Conservation (phyloP, 2,113 vertebrate species). For the Albula glossodonta region DNA sequence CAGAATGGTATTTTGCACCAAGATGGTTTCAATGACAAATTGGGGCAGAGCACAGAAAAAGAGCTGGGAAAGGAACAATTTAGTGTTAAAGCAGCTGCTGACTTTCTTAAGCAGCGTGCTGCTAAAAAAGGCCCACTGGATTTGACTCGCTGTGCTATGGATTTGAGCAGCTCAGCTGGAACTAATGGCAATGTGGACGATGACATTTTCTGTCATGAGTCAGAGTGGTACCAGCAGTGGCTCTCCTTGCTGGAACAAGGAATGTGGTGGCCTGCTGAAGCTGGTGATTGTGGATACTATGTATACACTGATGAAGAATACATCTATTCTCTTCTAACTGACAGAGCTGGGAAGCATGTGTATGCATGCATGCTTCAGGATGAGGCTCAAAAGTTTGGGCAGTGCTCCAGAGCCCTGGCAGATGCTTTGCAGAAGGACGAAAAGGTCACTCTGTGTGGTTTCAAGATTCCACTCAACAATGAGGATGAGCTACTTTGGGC, state of each 20-base stretch:
- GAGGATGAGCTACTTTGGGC: constrained; percentile 72
- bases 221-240: constrained; percentile 88
- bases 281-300: constrained; percentile 88
- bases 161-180: constrained; percentile 64
- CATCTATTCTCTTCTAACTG: constrained; percentile 90
- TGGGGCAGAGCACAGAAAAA: constrained; percentile 40
- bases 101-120: constrained; percentile 68
- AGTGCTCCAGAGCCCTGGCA: constrained; percentile 68
- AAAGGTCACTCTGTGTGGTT: constrained; percentile 81
- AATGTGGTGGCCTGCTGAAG: constrained; percentile 90
- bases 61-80: constrained; percentile 57
- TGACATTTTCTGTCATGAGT: constrained; percentile 67
- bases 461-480: constrained; percentile 79
- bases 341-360: constrained; percentile 82
- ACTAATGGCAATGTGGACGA: constrained; percentile 52
- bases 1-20: constrained; percentile 52
- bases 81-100: constrained; percentile 63
- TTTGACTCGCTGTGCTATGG: constrained; percentile 77
- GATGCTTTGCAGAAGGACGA: constrained; percentile 66
- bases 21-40: constrained; percentile 61
- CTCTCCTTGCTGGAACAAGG: constrained; percentile 84
- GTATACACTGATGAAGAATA: constrained; percentile 85
- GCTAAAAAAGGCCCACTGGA: constrained; percentile 82
- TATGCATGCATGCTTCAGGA: constrained; percentile 80
- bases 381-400: constrained; percentile 67